A percentile compares a stretch with the other conserved stretches of the same genome.
Evolutionary conservation across 1,140 invertebrate species (phyloP).

Genomic region (Conus ventricosus): DNA sequence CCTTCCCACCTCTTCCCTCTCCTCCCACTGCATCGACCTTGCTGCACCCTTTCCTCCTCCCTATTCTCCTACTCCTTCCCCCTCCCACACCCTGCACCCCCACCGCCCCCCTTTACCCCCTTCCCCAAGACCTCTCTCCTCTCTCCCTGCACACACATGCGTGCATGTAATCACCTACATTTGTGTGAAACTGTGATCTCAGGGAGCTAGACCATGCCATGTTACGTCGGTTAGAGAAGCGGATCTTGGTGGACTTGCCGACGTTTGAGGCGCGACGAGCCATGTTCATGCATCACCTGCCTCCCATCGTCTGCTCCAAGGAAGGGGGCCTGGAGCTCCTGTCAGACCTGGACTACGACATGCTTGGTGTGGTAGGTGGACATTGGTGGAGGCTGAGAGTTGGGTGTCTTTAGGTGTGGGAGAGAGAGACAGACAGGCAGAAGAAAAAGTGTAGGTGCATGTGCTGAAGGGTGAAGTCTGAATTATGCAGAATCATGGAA

Average conservation of each 20-base stretch:
- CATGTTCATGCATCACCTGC: slow-evolving; percentile 81
- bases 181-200: neutral
- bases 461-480: neutral
- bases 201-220: slow-evolving; percentile 93
- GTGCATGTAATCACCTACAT: no score
- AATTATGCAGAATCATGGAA: neutral
- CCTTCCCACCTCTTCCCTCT: no score
- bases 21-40: no score
- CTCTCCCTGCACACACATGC: no score
- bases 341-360: slow-evolving; percentile 77
- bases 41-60: no score
- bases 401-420: neutral
- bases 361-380: slow-evolving; percentile 76
- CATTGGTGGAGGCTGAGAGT: neutral
- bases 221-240: slow-evolving; percentile 90
- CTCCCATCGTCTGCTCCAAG: slow-evolving; percentile 71
- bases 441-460: neutral
- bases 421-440: neutral
- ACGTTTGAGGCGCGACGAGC: slow-evolving; percentile 79
- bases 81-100: no score
- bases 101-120: no score
- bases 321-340: slow-evolving; percentile 74
- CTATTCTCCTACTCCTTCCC: no score
- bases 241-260: slow-evolving; percentile 88
- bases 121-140: no score